Percentiles rank a stretch among this genome's conserved stretches.
These are phyloP conservation scores for Hippocampus mohnikei DNA, from an alignment of 2,113 vertebrate genomes.

Conservation along the genomic window DNA sequence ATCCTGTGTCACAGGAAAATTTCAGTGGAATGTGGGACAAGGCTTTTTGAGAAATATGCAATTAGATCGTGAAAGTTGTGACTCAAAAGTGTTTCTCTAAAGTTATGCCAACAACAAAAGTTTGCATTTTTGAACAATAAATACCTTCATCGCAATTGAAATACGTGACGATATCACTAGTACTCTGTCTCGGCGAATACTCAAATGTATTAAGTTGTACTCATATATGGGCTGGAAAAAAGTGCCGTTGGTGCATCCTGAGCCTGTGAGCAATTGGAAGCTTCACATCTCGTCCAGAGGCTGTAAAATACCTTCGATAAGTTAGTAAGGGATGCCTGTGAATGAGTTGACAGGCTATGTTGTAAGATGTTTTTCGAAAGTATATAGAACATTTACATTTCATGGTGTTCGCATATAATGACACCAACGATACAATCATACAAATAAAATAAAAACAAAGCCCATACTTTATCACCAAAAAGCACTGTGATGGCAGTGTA, in stretches of 20 bases:
- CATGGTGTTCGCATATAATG: background rate
- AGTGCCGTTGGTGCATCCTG: background rate
- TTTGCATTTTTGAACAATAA: background rate
- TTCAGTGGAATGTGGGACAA: no score
- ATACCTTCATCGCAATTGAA: background rate
- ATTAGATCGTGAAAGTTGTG: no score
- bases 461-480: background rate
- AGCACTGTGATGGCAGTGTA: background rate
- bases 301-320: background rate
- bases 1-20: no score
- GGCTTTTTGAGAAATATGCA: no score
- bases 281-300: background rate
- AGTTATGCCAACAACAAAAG: background rate
- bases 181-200: background rate
- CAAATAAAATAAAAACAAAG: background rate
- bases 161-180: background rate
- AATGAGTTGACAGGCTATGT: background rate
- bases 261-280: background rate
- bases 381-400: background rate
- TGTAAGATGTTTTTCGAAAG: background rate
- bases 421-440: background rate
- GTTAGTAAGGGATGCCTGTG: background rate
- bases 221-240: background rate
- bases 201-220: background rate
- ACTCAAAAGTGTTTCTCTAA: background rate